Evolutionary conservation across 92 coral and sea anemone species (phyloP).

Genomic region (Siderastrea siderea): DNA sequence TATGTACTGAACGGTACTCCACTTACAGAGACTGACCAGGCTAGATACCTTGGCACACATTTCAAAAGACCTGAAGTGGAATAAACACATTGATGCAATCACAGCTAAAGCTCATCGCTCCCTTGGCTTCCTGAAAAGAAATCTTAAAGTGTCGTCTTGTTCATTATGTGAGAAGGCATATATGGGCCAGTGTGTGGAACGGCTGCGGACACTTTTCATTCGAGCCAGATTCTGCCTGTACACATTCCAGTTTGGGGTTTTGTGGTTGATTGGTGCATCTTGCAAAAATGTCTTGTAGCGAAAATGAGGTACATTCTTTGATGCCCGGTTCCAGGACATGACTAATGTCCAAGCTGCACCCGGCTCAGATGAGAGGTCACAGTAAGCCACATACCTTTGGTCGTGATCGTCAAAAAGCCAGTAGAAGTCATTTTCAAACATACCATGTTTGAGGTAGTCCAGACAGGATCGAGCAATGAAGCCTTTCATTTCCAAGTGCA

Average conservation of each 20-base stretch:
- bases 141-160: too few species aligned
- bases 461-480: constrained; percentile 42
- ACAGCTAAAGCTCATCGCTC: too few species aligned
- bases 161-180: too few species aligned
- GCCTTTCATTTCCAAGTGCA: not conserved
- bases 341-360: constrained; percentile 67
- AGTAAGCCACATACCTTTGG: constrained; percentile 27
- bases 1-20: too few species aligned
- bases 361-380: constrained; percentile 56
- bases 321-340: constrained; percentile 9
- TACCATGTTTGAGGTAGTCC: constrained; percentile 27
- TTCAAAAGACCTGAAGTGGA: too few species aligned
- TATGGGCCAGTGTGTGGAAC: constrained; percentile 62
- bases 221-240: constrained; percentile 47
- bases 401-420: constrained; percentile 33
- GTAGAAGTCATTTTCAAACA: constrained; percentile 35
- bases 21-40: too few species aligned
- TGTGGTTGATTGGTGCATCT: constrained; percentile 47
- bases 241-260: constrained; percentile 32
- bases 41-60: too few species aligned
- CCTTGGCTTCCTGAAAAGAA: too few species aligned
- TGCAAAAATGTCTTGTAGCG: not conserved
- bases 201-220: constrained; percentile 29
- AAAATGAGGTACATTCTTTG: not conserved
- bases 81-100: too few species aligned